Evolutionary conservation across 2,797 vertebrate genomes (phyloP).

Genomic region (Thalassophryne amazonica): DNA sequence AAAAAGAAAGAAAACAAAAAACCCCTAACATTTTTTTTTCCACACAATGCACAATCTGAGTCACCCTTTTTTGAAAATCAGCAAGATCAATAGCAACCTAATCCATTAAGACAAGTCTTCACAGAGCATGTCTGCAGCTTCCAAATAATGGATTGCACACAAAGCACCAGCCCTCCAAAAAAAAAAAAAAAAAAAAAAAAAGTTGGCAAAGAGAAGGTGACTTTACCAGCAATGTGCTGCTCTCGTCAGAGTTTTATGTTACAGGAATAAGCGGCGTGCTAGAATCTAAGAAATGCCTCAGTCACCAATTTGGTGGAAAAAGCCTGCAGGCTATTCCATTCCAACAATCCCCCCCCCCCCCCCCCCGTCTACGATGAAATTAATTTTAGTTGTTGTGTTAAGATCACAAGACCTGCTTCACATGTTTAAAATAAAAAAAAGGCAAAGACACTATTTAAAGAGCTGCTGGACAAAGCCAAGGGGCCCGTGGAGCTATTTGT

Average conservation of each 20-base stretch:
- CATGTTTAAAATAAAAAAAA: conserved; percentile 25
- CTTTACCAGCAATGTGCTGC: conserved; percentile 71
- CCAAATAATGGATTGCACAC: conserved; percentile 50
- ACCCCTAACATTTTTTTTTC: too few relatives aligned
- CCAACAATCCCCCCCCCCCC: conserved; percentile 61
- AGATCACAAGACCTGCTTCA: conserved; percentile 67
- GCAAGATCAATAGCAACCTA: conserved; percentile 12
- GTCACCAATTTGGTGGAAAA: conserved; percentile 74
- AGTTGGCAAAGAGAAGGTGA: conserved; percentile 74
- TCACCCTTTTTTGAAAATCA: conserved; percentile 1
- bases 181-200: too few relatives aligned
- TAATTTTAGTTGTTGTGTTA: conserved; percentile 75
- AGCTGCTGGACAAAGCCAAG: conserved; percentile 52
- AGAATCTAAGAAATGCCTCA: conserved; percentile 71
- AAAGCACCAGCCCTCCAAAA: conserved; percentile 33
- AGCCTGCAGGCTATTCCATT: conserved; percentile 66
- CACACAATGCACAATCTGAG: conserved; percentile 1
- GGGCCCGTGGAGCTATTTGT: conserved; percentile 42
- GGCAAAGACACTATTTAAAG: conserved; percentile 51
- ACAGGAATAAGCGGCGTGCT: conserved; percentile 63
- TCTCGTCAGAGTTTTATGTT: conserved; percentile 70
- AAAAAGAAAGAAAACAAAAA: too few relatives aligned
- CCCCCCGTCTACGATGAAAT: conserved; percentile 65
- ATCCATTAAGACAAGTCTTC: conserved; percentile 39
- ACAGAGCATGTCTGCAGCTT: conserved; percentile 37